Evolutionary conservation across 2,113 vertebrate genomes (phyloP), one percentile per base, ranked within the genome.

Genomic region (Bothrops jararaca): DNA sequence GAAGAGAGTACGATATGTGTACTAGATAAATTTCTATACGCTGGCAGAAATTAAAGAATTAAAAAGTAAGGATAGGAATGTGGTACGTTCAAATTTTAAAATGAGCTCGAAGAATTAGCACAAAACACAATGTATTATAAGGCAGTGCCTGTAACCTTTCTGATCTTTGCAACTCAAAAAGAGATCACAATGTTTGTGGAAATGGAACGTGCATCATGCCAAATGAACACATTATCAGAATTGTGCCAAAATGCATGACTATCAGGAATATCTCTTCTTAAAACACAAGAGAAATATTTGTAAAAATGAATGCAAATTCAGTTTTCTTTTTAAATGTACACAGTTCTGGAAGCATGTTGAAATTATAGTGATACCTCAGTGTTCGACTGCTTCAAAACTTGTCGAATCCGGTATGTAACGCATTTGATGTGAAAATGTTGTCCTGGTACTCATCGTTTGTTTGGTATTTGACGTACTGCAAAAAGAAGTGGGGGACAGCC

Each of bases 1-100:
- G 92, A 90, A 90, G 45, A 20, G 48, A 93, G 60, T 64, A 57
- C 56, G 42, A 85, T 39, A 18, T 93, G 45, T 85, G 74, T 86
- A 90, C 80, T 54, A 2, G 23, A 39, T 45, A 56, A 53, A 24
- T 90, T 52, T 93, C 42, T n/a, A 50, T 9, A 50, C 12, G 10
- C 26, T 26, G 1, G 42, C 22, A n/a, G 39, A 15, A 64, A n/a
- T 69, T n/a, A 90, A 48, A 23, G 18, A 10, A 90, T 50, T n/a
- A 7, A 58, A 57, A 89, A 85, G 26, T 64, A 64, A 29, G 26
- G 26, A 64, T 1, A 64, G 60, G n/a, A 64, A 64, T n/a, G 26
- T 64, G 60, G 60, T n/a, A 64, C 29, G 11, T n/a, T 64, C 60
- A 64, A 64, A 64, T 64, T 64, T 64, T 64, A 64, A 64, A 29